A percentile compares a stretch with the other conserved stretches of the same genome.
Conservation (phyloP, 2,888 invertebrate species). For the Anorthoa munda region DNA sequence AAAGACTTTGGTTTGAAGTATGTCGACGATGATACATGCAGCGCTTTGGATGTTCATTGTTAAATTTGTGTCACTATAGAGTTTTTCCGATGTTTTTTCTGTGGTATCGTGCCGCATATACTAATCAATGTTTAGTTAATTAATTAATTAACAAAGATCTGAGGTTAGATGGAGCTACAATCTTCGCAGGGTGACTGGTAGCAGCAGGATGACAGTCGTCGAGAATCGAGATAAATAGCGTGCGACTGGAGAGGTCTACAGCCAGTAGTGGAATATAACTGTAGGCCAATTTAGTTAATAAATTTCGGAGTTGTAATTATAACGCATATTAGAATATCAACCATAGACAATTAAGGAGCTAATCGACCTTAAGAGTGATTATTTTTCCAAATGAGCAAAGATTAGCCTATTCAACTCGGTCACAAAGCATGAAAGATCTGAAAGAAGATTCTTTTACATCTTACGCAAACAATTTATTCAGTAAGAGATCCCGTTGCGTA, state of each 20-base stretch:
- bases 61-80: neutral
- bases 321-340: too few relatives aligned
- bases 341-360: neutral
- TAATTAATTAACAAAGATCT: neutral
- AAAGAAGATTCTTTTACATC: slow-evolving; percentile 40
- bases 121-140: neutral
- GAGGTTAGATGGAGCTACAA: neutral
- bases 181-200: neutral
- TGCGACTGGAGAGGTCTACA: neutral
- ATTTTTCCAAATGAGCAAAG: slow-evolving; percentile 31
- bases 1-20: slow-evolving; percentile 51
- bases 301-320: too few relatives aligned
- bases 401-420: slow-evolving; percentile 21
- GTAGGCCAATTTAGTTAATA: too few relatives aligned
- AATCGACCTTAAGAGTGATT: neutral
- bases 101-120: neutral
- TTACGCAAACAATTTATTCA: slow-evolving; percentile 44
- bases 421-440: slow-evolving; percentile 37
- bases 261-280: too few relatives aligned
- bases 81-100: neutral
- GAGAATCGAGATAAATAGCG: neutral
- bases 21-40: neutral
- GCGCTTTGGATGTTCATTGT: neutral
- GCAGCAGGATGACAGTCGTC: neutral
- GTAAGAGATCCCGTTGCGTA: slow-evolving; percentile 34